These are phyloP conservation scores for Sussaba pulchella DNA, from an alignment of 2,888 invertebrate species.

Conservation along the genomic window DNA sequence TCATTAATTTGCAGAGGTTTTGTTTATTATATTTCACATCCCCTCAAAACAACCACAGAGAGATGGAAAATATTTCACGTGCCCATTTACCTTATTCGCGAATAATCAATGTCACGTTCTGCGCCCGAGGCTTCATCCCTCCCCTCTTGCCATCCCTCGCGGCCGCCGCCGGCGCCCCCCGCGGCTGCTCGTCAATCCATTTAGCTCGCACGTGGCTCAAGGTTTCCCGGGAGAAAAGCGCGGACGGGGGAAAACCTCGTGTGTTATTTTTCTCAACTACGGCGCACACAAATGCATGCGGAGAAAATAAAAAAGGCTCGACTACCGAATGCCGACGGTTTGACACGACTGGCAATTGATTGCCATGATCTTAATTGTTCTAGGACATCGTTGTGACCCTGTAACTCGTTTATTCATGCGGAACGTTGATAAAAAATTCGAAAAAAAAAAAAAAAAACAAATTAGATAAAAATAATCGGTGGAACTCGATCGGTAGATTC, in stretches of 20 bases:
- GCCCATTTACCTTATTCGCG: conserved; percentile 45
- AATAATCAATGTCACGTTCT: conserved; percentile 62
- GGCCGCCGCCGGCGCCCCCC: background rate
- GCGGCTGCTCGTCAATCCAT: conserved; percentile 42
- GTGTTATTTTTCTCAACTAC: background rate
- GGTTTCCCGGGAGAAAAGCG: conserved; percentile 39
- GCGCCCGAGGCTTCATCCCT: conserved; percentile 39
- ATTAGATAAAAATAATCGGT: too few species aligned
- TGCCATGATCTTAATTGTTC: background rate
- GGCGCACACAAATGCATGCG: background rate
- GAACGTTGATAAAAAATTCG: background rate
- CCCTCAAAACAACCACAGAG: background rate
- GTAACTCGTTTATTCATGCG: background rate
- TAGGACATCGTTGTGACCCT: background rate
- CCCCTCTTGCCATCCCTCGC: background rate
- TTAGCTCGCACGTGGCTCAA: conserved; percentile 54
- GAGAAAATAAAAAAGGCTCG: background rate
- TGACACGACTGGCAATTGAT: background rate
- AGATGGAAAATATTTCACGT: conserved; percentile 28
- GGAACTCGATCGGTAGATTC: too few species aligned
- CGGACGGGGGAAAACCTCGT: conserved; percentile 25
- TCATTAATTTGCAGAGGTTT: too few species aligned
- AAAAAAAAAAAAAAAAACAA: background rate
- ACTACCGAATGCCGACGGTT: background rate
- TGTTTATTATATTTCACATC: too few species aligned